phyloP scores from a whole-genome alignment of 2,113 vertebrate species.

The Ceyx cyanopectus region DNA sequence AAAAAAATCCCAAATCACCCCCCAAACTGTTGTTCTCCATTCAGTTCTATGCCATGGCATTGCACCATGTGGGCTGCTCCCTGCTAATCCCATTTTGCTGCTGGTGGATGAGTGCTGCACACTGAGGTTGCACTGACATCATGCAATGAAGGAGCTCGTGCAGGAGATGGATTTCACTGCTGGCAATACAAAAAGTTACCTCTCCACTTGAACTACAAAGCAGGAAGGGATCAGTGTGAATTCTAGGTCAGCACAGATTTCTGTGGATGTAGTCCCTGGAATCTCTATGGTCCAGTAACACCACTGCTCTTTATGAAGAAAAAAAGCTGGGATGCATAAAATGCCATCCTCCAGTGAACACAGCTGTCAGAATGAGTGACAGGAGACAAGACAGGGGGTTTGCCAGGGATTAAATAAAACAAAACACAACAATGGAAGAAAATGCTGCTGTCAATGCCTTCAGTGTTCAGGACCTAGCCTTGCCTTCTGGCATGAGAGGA shows the following conservation, averaged over 20 bases:
- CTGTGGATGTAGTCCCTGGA: background rate
- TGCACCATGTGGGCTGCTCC: conserved; percentile 3
- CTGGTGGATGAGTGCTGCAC: conserved; percentile 21
- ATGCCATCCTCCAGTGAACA: background rate
- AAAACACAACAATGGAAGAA: background rate
- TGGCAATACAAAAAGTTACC: background rate
- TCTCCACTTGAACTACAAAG: conserved; percentile 18
- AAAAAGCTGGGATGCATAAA: background rate
- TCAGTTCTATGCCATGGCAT: background rate
- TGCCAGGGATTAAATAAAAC: background rate
- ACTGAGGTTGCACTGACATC: conserved; percentile 31
- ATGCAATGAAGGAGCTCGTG: background rate
- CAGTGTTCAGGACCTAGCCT: background rate
- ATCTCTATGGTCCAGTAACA: background rate
- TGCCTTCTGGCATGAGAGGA: background rate
- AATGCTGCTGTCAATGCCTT: background rate
- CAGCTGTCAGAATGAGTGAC: background rate
- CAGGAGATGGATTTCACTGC: background rate
- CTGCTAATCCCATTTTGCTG: conserved; percentile 59
- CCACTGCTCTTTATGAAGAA: background rate
- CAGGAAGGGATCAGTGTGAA: background rate
- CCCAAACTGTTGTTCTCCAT: background rate
- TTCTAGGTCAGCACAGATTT: background rate
- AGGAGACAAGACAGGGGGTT: background rate
- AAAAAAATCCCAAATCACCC: background rate